Conservation (phyloP, 2,888 invertebrate species). For the Aromia moschata region DNA sequence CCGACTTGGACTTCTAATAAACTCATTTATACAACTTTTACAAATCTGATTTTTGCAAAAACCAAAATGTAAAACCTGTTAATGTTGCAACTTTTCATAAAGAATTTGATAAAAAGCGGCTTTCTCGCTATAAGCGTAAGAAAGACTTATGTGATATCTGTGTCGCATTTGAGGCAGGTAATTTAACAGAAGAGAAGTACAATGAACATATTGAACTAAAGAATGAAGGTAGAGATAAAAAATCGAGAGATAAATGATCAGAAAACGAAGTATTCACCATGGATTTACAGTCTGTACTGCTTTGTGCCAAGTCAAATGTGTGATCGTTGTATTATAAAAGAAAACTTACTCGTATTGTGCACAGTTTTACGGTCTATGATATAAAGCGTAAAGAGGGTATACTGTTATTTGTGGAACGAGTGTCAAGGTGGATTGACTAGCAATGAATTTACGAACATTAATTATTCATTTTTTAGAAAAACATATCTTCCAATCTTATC, state of each 20-base stretch:
- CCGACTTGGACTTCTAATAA: no score
- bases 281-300: conserved; percentile 29
- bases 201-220: conserved; percentile 27
- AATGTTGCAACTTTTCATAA: conserved; percentile 7
- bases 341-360: conserved; percentile 31
- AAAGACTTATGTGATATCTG: conserved; percentile 30
- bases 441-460: conserved; percentile 31
- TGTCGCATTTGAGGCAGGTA: conserved; percentile 27
- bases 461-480: conserved; percentile 26
- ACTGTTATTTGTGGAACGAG: conserved; percentile 30
- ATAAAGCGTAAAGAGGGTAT: conserved; percentile 20
- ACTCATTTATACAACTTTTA: conserved; percentile 6
- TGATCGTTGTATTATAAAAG: conserved; percentile 33
- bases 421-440: conserved; percentile 24
- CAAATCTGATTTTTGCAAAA: conserved; percentile 7
- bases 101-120: conserved; percentile 21
- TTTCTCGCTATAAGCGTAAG: conserved; percentile 25
- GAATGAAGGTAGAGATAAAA: conserved; percentile 28
- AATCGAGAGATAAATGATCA: conserved; percentile 25
- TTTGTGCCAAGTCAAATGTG: conserved; percentile 31
- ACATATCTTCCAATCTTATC: no score
- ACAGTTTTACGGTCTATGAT: conserved; percentile 26
- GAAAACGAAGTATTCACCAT: conserved; percentile 28
- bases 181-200: conserved; percentile 27
- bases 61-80: background rate